phyloP scores from a whole-genome alignment of 1,140 invertebrate genomes.

The Stenopsyche tienmushanensis region DNA sequence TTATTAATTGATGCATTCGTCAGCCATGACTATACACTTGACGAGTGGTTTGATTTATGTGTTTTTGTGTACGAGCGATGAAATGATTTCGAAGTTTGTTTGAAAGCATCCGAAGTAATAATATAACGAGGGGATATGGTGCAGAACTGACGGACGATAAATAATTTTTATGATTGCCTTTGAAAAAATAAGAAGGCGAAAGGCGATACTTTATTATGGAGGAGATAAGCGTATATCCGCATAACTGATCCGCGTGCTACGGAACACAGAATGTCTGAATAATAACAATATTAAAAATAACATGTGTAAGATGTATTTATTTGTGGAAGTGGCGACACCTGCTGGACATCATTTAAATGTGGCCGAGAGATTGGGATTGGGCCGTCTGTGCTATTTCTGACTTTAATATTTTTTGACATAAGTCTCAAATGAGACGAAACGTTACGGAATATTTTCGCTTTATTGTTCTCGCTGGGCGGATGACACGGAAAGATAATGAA shows the following conservation, averaged over 20 bases:
- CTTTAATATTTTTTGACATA: slow-evolving; percentile 37
- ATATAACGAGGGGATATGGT: too few species aligned
- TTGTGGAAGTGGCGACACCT: slow-evolving; percentile 35
- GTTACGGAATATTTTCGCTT: slow-evolving; percentile 4
- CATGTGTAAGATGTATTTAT: slow-evolving; percentile 29
- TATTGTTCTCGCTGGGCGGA: slow-evolving; percentile 6
- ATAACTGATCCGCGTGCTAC: slow-evolving; percentile 5
- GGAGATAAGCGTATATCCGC: slow-evolving; percentile 14
- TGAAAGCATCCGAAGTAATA: too few species aligned
- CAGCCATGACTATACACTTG: too few species aligned
- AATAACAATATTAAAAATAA: slow-evolving; percentile 35
- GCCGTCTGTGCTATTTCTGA: slow-evolving; percentile 31
- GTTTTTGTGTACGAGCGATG: too few species aligned
- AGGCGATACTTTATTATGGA: too few species aligned
- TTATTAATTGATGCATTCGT: too few species aligned
- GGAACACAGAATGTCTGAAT: slow-evolving; percentile 1
- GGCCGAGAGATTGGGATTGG: slow-evolving; percentile 15
- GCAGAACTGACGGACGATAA: too few species aligned
- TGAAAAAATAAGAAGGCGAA: too few species aligned
- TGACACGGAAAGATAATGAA: neutral
- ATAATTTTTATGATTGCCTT: too few species aligned
- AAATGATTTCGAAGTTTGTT: too few species aligned
- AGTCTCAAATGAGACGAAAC: slow-evolving; percentile 17
- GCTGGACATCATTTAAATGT: slow-evolving; percentile 39
- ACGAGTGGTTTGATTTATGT: too few species aligned